phyloP scores from a whole-genome alignment of 2,113 vertebrate genomes.

The Theristicus caerulescens region DNA sequence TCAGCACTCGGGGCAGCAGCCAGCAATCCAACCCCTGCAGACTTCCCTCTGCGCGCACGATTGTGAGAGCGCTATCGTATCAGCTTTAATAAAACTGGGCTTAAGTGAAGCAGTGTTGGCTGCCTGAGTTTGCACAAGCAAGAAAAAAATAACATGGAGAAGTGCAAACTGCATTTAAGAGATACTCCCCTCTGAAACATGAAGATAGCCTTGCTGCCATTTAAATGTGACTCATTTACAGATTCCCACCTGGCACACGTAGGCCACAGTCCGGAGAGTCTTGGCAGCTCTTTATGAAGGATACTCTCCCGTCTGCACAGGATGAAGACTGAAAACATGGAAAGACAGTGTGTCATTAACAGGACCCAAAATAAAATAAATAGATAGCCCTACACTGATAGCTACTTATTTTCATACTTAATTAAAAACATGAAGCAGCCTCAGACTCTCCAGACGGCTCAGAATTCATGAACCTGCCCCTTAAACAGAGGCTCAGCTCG shows the following conservation, averaged over 20 bases:
- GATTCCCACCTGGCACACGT: background rate
- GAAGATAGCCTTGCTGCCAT: background rate
- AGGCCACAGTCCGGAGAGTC: background rate
- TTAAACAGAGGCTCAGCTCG: background rate
- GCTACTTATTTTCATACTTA: background rate
- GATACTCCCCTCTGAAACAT: background rate
- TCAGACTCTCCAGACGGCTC: background rate
- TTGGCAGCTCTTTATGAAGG: background rate
- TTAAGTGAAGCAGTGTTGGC: background rate
- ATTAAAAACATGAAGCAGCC: background rate
- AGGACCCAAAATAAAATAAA: background rate
- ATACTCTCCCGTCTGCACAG: background rate
- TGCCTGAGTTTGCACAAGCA: background rate
- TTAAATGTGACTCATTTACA: background rate
- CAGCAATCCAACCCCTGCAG: background rate
- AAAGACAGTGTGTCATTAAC: background rate
- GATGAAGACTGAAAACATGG: background rate
- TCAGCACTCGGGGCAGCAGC: background rate
- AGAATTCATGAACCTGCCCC: background rate
- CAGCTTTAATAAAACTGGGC: background rate
- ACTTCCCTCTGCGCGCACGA: accelerated
- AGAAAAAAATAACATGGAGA: background rate
- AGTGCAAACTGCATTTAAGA: background rate
- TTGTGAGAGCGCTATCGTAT: background rate
- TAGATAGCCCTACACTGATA: background rate